phyloP scores from a whole-genome alignment of 2,888 invertebrate genomes.

The Ametastegia equiseti region DNA sequence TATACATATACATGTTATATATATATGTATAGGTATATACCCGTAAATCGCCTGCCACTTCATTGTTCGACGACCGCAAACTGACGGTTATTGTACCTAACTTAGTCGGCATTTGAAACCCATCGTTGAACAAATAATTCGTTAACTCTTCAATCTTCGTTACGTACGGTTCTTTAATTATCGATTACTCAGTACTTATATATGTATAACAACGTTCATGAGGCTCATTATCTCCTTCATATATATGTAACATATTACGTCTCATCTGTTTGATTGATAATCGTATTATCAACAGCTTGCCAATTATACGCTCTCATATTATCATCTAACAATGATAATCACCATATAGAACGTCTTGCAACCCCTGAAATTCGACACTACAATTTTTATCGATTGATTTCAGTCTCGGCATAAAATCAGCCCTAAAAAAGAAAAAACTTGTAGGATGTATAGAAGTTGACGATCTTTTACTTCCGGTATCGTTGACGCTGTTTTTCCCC shows the following conservation, averaged over 20 bases:
- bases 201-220: not conserved
- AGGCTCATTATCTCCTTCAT: not conserved
- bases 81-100: not conserved
- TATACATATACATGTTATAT: not conserved
- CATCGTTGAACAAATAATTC: constrained; percentile 3
- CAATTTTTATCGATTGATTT: too few relatives aligned
- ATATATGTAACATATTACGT: too few relatives aligned
- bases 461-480: not conserved
- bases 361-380: too few relatives aligned
- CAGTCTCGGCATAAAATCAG: not conserved
- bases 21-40: not conserved
- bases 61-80: constrained; percentile 23
- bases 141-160: constrained; percentile 23
- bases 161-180: constrained; percentile 15
- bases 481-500: not conserved
- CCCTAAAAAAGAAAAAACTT: not conserved
- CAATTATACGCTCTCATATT: not conserved
- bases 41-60: constrained; percentile 32
- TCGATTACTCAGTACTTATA: not conserved
- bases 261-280: not conserved
- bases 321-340: too few relatives aligned
- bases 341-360: too few relatives aligned
- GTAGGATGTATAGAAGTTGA: too few relatives aligned
- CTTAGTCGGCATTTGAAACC: not conserved
- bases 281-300: not conserved